Percentiles rank a stretch among this genome's conserved stretches.
Conservation (phyloP, 1,140 invertebrate genomes). For the Batillaria attramentaria region DNA sequence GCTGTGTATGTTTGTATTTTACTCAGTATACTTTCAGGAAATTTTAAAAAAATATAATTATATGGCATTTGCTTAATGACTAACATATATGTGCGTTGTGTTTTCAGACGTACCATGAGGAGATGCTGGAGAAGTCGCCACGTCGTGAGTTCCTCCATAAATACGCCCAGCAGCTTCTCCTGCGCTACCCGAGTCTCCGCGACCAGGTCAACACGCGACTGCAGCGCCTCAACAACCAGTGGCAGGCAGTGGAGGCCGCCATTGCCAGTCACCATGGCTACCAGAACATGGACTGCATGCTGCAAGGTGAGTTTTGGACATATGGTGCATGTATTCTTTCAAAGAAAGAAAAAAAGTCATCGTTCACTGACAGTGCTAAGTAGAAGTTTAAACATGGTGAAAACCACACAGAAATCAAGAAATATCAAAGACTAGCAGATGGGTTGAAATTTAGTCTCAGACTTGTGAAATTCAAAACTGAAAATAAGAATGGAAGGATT, state of each 20-base stretch:
- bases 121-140: conserved; percentile 80
- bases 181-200: conserved; percentile 80
- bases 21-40: no score
- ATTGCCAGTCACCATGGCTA: conserved; percentile 68
- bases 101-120: conserved; percentile 81
- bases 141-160: conserved; percentile 84
- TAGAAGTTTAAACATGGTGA: background rate
- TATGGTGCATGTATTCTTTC: background rate
- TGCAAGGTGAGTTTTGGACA: conserved; percentile 59
- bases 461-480: no score
- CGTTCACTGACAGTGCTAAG: background rate
- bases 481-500: no score
- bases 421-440: background rate
- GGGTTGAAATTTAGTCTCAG: background rate
- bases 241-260: conserved; percentile 80
- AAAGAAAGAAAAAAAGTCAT: background rate
- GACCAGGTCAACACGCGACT: conserved; percentile 84
- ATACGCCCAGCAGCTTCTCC: conserved; percentile 82
- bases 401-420: background rate
- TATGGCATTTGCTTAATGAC: no score
- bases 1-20: background rate
- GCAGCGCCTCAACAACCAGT: conserved; percentile 82
- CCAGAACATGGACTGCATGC: conserved; percentile 60
- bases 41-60: no score
- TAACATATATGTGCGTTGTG: background rate